Evolutionary conservation across 2,113 vertebrate genomes (phyloP).

Genomic region (Trinectes maculatus): DNA sequence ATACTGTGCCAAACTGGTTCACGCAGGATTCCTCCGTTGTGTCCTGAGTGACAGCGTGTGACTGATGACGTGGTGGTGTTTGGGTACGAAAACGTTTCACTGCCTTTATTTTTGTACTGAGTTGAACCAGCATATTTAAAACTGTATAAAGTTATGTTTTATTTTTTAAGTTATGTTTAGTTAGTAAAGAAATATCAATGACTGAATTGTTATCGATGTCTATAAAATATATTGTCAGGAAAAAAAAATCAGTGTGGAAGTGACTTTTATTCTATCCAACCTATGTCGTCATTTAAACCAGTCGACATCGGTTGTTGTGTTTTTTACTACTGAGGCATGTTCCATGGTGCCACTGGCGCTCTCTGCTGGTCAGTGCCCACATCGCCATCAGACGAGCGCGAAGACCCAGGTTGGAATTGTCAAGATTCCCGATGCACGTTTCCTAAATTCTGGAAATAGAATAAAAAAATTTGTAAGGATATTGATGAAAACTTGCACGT

Average conservation of each 20-base stretch:
- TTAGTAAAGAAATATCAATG: slow-evolving; percentile 77
- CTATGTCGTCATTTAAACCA: no score
- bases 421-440: no score
- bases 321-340: no score
- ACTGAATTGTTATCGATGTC: slow-evolving; percentile 74
- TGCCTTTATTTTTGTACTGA: slow-evolving; percentile 86
- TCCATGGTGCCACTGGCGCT: no score
- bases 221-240: slow-evolving; percentile 62
- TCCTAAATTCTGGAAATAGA: no score
- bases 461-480: no score
- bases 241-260: slow-evolving; percentile 19
- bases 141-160: slow-evolving; percentile 82
- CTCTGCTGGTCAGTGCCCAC: no score
- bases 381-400: no score
- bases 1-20: slow-evolving; percentile 58
- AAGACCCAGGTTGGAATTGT: no score
- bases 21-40: slow-evolving; percentile 42
- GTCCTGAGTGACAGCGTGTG: slow-evolving; percentile 57
- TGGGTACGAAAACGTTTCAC: slow-evolving; percentile 75
- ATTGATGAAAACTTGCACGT: no score
- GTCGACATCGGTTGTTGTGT: no score
- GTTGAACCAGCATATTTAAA: slow-evolving; percentile 86
- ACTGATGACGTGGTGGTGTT: slow-evolving; percentile 70
- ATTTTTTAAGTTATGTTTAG: slow-evolving; percentile 84
- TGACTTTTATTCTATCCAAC: no score